These are phyloP conservation scores for Drosophila kikkawai DNA, from an alignment of 1,140 invertebrate species.

Conservation along the genomic window DNA sequence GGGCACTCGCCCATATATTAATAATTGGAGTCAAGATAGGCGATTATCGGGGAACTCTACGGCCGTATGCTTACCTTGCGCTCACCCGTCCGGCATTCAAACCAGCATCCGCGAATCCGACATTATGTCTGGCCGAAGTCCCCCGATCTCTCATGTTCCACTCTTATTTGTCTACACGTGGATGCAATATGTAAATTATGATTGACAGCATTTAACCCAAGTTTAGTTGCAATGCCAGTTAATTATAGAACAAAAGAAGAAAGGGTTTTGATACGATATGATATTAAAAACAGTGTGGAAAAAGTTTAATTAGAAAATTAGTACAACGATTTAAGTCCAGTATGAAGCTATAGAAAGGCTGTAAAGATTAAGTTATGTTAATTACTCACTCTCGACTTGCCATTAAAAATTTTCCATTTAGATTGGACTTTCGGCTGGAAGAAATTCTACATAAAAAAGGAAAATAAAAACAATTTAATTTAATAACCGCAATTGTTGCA, in stretches of 20 bases:
- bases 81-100: conserved; percentile 1
- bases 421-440: conserved; percentile 6
- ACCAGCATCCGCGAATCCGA: conserved; percentile 7
- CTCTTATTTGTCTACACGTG: conserved; percentile 4
- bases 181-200: conserved; percentile 10
- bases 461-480: conserved; percentile 1
- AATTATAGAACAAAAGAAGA: neutral
- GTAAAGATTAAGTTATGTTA: neutral
- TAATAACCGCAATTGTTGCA: conserved; percentile 1
- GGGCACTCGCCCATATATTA: conserved; percentile 40
- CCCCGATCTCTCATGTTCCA: conserved; percentile 8
- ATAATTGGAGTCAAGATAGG: conserved; percentile 48
- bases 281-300: neutral
- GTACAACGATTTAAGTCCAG: neutral
- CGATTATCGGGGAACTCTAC: conserved; percentile 25
- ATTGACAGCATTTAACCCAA: conserved; percentile 9
- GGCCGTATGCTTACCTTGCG: conserved; percentile 40
- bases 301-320: conserved; percentile 1
- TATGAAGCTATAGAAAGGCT: neutral
- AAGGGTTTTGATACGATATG: neutral
- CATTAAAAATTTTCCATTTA: neutral
- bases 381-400: neutral
- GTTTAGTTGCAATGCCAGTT: neutral
- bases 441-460: conserved; percentile 9
- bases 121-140: conserved; percentile 28